A percentile compares a stretch with the other conserved stretches of the same genome.
These are phyloP conservation scores for Lasioglossum lativentre DNA, from an alignment of 2,888 invertebrate genomes.

Conservation along the genomic window DNA sequence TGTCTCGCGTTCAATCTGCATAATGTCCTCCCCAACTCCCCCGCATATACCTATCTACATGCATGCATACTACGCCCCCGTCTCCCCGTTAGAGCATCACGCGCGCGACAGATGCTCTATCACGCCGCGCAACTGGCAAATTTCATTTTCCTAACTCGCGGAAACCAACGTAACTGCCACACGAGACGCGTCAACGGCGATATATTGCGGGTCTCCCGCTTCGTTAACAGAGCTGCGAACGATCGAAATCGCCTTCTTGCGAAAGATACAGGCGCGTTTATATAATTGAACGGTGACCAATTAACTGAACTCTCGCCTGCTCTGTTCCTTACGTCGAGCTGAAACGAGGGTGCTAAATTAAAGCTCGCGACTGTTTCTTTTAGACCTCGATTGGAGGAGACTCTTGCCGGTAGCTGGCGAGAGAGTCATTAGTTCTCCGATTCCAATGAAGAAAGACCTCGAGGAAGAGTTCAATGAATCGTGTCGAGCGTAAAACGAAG, in stretches of 20 bases:
- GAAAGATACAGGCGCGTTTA: neutral
- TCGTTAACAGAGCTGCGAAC: neutral
- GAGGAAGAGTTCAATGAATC: neutral
- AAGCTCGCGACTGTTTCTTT: neutral
- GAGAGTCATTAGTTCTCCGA: no score
- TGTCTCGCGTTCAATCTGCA: slow-evolving; percentile 33
- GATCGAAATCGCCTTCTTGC: neutral
- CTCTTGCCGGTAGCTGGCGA: no score
- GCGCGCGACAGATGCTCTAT: slow-evolving; percentile 6
- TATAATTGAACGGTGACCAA: neutral
- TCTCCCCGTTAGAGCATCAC: neutral
- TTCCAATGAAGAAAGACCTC: neutral
- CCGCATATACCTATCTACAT: neutral
- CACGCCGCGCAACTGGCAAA: neutral
- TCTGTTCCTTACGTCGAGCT: neutral
- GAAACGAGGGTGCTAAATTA: neutral
- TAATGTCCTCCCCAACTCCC: slow-evolving; percentile 6
- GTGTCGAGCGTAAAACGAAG: no score
- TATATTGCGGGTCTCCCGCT: neutral
- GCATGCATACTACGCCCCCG: neutral
- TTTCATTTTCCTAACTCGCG: slow-evolving; percentile 21
- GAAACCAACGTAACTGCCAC: neutral
- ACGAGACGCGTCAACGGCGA: neutral
- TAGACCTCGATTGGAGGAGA: neutral
- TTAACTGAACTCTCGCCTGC: neutral